phyloP scores from a whole-genome alignment of 2,888 invertebrate genomes.

The Stramonita haemastoma region DNA sequence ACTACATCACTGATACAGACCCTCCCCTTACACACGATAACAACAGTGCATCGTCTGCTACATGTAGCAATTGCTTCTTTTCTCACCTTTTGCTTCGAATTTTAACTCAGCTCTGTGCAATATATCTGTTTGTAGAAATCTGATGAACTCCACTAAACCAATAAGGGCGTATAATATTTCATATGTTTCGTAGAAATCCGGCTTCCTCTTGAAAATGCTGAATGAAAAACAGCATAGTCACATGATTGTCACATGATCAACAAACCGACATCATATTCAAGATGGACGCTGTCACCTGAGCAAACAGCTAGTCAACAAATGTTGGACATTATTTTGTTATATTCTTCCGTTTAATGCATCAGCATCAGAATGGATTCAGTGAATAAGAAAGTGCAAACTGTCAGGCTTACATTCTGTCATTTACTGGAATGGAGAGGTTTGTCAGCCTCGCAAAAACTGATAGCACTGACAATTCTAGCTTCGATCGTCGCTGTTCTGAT shows the following conservation, averaged over 20 bases:
- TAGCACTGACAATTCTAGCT: neutral
- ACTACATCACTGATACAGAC: neutral
- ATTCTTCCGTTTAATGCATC: neutral
- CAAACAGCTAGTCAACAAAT: neutral
- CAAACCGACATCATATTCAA: constrained; percentile 22
- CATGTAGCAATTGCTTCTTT: neutral
- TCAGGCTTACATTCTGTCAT: neutral
- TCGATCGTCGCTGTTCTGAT: constrained; percentile 22
- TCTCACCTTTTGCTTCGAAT: neutral
- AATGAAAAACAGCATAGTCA: constrained; percentile 14
- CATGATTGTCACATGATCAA: constrained; percentile 43
- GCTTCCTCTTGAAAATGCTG: neutral
- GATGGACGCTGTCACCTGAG: constrained; percentile 36
- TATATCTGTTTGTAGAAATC: too few relatives aligned
- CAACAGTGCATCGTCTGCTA: neutral
- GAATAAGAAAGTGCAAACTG: neutral
- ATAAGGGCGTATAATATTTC: neutral
- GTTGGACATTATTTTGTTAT: neutral
- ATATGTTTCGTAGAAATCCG: neutral
- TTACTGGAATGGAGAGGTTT: constrained; percentile 7
- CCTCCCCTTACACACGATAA: neutral
- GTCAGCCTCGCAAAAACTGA: constrained; percentile 27
- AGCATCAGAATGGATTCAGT: constrained; percentile 13
- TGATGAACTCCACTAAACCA: too few relatives aligned
- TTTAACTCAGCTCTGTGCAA: neutral